Evolutionary conservation across 2,797 vertebrate genomes (phyloP), one percentile per base, ranked within the genome.

Genomic region (Paramormyrops hopkinsi): DNA sequence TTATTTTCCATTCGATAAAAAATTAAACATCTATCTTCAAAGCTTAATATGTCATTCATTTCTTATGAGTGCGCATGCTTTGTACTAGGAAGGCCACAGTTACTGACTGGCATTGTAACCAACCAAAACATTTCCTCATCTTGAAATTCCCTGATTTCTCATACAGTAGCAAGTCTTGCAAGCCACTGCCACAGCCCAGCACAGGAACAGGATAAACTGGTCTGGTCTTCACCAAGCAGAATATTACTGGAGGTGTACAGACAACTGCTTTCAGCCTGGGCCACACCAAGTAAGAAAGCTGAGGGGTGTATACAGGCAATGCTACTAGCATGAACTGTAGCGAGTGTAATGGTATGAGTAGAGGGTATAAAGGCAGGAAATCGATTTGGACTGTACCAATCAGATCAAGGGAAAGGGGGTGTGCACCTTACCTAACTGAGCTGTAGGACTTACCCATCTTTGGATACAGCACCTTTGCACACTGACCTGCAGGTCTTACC

Each of bases 181-280:
- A 48, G 46, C 6, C 41, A 84, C 4, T 84, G 41, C 46, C 82
- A 48, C 9, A 25, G 9, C 82, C 46, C 51, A 33, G 7, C 85
- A 56, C 50, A 53, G 33, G 51, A 86, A 86, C 85, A 51, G 51
- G 85, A 86, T 51, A 54, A 56, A 86, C 85, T 59, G 85, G 85
- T 86, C 85, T 37, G 29, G 51, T 51, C 6, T 59, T 33, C 29
- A 54, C 85, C 85, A 86, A 86, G 50, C 29, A 33, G 22, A 88
- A 37, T 29, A 4, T 50, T 19, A 84, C 19, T 84, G 46, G 46
- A 48, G 44, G 41, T 84, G 82, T 84, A 50, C 8, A 50, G 41
- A 84, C 19, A 84, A 84, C 19, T 22, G 22, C n/a, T 44, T 48
- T 50, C 46, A 46, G 41, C 19, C 82, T 48, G 79, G 82, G 11